phyloP scores from a whole-genome alignment of 2,797 vertebrate genomes.

The Cygnus olor region DNA sequence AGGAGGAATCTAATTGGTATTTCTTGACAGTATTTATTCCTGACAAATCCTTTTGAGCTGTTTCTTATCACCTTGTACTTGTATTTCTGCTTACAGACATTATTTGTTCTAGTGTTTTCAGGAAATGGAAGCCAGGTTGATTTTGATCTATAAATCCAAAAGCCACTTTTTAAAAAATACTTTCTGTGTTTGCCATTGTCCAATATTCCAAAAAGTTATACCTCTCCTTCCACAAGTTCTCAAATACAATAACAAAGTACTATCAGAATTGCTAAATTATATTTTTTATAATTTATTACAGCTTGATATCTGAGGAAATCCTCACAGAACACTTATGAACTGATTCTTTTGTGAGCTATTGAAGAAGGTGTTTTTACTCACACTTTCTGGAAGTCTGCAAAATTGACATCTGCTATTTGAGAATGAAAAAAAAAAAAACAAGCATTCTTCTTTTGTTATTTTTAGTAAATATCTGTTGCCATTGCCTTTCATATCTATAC shows the following conservation, averaged over 20 bases:
- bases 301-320: background rate
- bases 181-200: background rate
- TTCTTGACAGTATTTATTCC: background rate
- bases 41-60: background rate
- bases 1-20: background rate
- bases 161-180: background rate
- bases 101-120: background rate
- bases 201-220: background rate
- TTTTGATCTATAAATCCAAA: background rate
- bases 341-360: background rate
- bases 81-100: background rate
- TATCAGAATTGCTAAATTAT: slow-evolving; percentile 57
- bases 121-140: background rate
- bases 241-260: slow-evolving; percentile 58
- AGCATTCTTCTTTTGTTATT: background rate
- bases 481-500: background rate
- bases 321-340: background rate
- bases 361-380: background rate
- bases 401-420: background rate
- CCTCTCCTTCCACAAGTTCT: background rate
- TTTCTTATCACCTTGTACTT: background rate
- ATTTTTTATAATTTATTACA: slow-evolving; percentile 34
- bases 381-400: background rate
- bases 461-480: background rate
- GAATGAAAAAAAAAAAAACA: background rate